Evolutionary conservation across 1,140 invertebrate genomes (phyloP), one percentile per base, ranked within the genome.

Genomic region (Charaxes varanes): DNA sequence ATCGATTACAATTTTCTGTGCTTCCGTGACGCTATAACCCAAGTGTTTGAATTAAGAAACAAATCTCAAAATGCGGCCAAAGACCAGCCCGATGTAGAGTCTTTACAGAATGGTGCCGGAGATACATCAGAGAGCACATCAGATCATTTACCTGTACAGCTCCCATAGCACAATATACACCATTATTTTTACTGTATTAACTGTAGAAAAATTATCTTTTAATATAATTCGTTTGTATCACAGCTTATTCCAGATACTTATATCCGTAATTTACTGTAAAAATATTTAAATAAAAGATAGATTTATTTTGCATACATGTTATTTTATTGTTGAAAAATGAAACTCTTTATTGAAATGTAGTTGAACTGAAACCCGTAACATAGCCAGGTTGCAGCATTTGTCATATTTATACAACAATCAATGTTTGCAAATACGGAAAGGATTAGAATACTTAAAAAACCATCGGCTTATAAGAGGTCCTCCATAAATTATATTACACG

Each of bases 1-100:
- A 98, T 98, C 54, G 96, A 99, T 74, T 99, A 97, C 74, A 99
- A 99, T 69, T 98, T 98, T 63, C 84, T 96, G 27, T 97, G 95
- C 79, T 97, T 98, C 69, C 91, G 95, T 16, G 91, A 96, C 84
- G 95, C 93, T 2, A 96, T 96, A 43, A 93, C 94, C 53, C 92
- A 95, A 85, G 94, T 97, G 2, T 96, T 97, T 81, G 93, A 95
- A 71, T 76, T 95, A 14, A 86, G 93, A 23, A 91, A 90, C 47
- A 92, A 92, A 55, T 66, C 68, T 35, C 80, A 83, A 49, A 68
- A 60, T 15, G 60, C 61, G 4, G 28, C 51, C 6, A 56, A 60
- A 34, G 55, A 69, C 14, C 43, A 37, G 6, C 51, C 61, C 0
- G 66, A 63, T 23, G 62, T 62, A 10, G 76, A 82, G 16, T 40